Conservation (phyloP, 2,113 vertebrate genomes). For the Grantiella picta region DNA sequence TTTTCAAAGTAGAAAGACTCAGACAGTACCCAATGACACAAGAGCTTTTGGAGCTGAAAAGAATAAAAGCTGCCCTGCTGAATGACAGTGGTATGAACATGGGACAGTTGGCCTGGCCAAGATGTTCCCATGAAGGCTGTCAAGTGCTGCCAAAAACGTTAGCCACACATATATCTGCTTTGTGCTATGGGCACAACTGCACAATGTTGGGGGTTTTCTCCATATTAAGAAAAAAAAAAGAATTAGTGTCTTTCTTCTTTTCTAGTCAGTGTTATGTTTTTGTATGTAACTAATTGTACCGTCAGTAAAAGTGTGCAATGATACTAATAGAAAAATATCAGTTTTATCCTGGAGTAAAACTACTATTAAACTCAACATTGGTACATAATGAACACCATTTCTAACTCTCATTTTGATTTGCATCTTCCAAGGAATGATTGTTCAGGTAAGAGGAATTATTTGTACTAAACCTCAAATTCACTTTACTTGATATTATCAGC, state of each 20-base stretch:
- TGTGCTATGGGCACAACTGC: background rate
- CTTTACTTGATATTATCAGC: constrained; percentile 30
- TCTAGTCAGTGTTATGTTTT: background rate
- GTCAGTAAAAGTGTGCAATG: background rate
- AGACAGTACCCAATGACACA: background rate
- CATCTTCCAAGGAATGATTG: background rate
- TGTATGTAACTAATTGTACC: background rate
- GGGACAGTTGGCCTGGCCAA: background rate
- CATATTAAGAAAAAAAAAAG: background rate
- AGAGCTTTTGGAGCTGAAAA: background rate
- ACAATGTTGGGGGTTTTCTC: accelerated
- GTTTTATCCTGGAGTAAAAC: background rate
- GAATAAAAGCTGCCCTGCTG: background rate
- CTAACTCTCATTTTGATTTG: background rate
- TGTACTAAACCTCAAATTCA: background rate
- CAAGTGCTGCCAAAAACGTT: background rate
- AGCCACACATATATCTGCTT: background rate
- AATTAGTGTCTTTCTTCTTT: background rate
- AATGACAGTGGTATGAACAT: background rate
- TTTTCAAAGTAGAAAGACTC: background rate
- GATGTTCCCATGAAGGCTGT: background rate
- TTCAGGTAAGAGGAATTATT: background rate
- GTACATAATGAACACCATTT: background rate
- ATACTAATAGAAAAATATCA: background rate
- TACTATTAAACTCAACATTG: background rate